These are phyloP conservation scores for Drosophila formosana DNA, from an alignment of 2,888 invertebrate genomes.

Conservation along the genomic window DNA sequence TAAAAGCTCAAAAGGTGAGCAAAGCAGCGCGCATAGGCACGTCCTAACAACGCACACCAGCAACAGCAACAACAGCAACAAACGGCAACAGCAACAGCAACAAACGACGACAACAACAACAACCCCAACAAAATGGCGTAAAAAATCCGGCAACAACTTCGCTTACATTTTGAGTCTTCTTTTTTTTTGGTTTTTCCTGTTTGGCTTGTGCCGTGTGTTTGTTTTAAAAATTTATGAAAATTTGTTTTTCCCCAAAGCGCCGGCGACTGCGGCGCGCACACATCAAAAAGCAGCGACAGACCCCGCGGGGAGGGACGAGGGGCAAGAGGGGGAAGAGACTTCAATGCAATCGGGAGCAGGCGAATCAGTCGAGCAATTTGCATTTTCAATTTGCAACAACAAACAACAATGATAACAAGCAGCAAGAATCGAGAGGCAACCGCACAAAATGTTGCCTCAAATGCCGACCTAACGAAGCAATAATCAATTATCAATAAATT, in stretches of 20 bases:
- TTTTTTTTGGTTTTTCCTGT: conserved; percentile 19
- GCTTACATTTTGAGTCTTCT: too few species aligned
- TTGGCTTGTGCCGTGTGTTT: conserved; percentile 59
- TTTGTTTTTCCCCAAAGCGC: conserved; percentile 72
- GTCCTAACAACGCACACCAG: conserved; percentile 58
- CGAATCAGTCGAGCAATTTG: conserved; percentile 76
- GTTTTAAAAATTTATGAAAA: conserved; percentile 82
- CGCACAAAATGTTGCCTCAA: conserved; percentile 53
- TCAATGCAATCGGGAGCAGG: conserved; percentile 43
- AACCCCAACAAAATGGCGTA: conserved; percentile 68
- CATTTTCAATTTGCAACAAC: conserved; percentile 81
- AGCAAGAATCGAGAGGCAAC: conserved; percentile 8
- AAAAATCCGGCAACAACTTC: conserved; percentile 52
- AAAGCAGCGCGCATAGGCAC: conserved; percentile 78
- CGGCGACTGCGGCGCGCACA: conserved; percentile 24
- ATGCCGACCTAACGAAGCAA: conserved; percentile 78
- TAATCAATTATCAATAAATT: conserved; percentile 83
- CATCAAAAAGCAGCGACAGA: conserved; percentile 42
- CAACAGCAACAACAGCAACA: conserved; percentile 35
- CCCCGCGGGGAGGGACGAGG: neutral
- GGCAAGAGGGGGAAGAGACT: neutral
- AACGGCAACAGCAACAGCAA: conserved; percentile 26
- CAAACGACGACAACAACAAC: conserved; percentile 36
- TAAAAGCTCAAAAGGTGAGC: conserved; percentile 83
- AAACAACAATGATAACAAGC: conserved; percentile 47